phyloP scores from a whole-genome alignment of 1,140 invertebrate species.

The Lamellibrachia luymesi region DNA sequence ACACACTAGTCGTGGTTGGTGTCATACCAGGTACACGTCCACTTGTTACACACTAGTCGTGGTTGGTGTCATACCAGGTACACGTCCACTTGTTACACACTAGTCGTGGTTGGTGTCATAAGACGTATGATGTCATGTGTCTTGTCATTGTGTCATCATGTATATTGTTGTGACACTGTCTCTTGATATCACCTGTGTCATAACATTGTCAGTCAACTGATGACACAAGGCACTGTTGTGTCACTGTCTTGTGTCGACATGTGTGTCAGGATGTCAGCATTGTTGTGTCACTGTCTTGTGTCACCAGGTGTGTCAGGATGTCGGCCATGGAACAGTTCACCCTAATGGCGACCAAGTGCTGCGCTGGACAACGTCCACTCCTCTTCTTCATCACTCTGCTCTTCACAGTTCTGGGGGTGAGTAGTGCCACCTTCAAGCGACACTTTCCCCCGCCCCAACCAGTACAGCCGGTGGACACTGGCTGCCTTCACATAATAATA shows the following conservation, averaged over 20 bases:
- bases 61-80: too few relatives aligned
- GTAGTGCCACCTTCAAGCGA: slow-evolving; percentile 25
- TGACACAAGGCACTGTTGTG: slow-evolving; percentile 50
- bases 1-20: too few relatives aligned
- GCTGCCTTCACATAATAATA: too few relatives aligned
- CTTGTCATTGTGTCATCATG: too few relatives aligned
- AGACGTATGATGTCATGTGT: neutral
- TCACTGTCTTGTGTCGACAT: slow-evolving; percentile 37
- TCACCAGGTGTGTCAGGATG: slow-evolving; percentile 66
- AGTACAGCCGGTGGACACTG: too few relatives aligned
- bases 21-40: too few relatives aligned
- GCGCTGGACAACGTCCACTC: slow-evolving; percentile 60
- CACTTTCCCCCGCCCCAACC: neutral
- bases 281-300: neutral
- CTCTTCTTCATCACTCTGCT: slow-evolving; percentile 75
- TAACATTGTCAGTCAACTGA: too few relatives aligned
- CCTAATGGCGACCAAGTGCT: slow-evolving; percentile 73
- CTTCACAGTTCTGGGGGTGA: slow-evolving; percentile 67
- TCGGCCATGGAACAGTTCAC: slow-evolving; percentile 80
- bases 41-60: too few relatives aligned
- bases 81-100: too few relatives aligned
- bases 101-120: too few relatives aligned
- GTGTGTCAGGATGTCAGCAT: slow-evolving; percentile 69
- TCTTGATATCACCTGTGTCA: too few relatives aligned
- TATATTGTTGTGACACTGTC: too few relatives aligned